Percentiles rank a stretch among this genome's conserved stretches.
Conservation (phyloP, 2,113 vertebrate species). For the Gopherus flavomarginatus region DNA sequence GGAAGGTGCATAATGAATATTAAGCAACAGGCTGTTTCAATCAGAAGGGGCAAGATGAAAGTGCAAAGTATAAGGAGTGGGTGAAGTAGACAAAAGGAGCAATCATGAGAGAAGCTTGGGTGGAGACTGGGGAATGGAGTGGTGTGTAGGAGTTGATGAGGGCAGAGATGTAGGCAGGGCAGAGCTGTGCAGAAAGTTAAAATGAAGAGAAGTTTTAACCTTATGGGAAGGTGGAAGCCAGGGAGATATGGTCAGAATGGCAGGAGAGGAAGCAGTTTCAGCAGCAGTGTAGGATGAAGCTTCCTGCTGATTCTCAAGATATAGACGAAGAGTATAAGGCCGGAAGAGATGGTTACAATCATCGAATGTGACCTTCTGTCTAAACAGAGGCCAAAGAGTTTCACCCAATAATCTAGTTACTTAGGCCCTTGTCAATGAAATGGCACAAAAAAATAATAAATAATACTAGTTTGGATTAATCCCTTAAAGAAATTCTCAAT, state of each 20-base stretch:
- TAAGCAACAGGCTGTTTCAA: background rate
- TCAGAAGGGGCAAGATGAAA: background rate
- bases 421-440: constrained; percentile 38
- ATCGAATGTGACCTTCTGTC: constrained; percentile 29
- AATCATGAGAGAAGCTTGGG: background rate
- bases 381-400: constrained; percentile 43
- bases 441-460: background rate
- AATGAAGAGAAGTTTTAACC: background rate
- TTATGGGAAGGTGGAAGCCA: background rate
- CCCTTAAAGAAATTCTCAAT: background rate
- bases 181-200: background rate
- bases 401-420: constrained; percentile 31
- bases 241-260: background rate
- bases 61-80: background rate
- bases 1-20: background rate
- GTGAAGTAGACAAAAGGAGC: background rate
- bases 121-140: background rate
- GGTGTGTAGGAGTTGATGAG: background rate
- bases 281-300: background rate
- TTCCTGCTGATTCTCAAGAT: constrained; percentile 57
- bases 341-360: constrained; percentile 31
- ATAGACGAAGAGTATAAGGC: constrained; percentile 37
- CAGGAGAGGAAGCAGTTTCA: constrained; percentile 33
- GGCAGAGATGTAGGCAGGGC: background rate
- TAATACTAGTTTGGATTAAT: background rate